Evolutionary conservation across 2,888 invertebrate species (phyloP), one percentile per base, ranked within the genome.

Genomic region (Chloroclystis v-ata): DNA sequence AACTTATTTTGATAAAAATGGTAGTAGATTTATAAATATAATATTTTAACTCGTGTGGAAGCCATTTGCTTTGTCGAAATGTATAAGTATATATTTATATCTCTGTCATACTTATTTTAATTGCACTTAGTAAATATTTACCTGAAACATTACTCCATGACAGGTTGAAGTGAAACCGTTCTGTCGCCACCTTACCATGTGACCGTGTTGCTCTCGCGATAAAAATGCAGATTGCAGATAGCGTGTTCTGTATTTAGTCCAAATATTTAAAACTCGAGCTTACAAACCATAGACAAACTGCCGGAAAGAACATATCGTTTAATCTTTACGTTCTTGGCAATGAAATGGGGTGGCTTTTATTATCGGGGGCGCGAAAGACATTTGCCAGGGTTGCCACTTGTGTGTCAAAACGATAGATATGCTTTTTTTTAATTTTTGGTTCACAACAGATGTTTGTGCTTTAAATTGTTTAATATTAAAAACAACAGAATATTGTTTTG

Each of bases 361-460:
- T 71, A 67, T 69, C 69, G 52, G 60, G 79, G 80, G 78, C 72
- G 78, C 56, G 63, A 75, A 46, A 67, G 74, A 78, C 68, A 67
- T 55, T 45, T 30, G 41, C 26, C 68, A 79, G 74, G 73, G 74
- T 55, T 72, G 72, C 46, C 29, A 39, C 37, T 45, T 49, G 29
- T 11, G 10, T 10, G 16, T 33, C n/a, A 14, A 13, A 33, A 5
- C 28, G 12, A 9, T 16, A 7, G 5, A 14, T 9, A 14, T 0
- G 0, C 8, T 4, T 14, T 16, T 16, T 33, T 33, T 16, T 10
- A 2, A n/a, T 33, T 6, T 2, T 9, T 5, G 4, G 9, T 4
- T 12, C 11, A 29, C 7, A 29, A 13, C 1, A 13, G 5, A 30
- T n/a, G n/a, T n/a, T n/a, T n/a, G n/a, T n/a, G n/a, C n/a, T n/a